These are phyloP conservation scores for Glaucidium brasilianum DNA, from an alignment of 2,113 vertebrate genomes.

Conservation along the genomic window DNA sequence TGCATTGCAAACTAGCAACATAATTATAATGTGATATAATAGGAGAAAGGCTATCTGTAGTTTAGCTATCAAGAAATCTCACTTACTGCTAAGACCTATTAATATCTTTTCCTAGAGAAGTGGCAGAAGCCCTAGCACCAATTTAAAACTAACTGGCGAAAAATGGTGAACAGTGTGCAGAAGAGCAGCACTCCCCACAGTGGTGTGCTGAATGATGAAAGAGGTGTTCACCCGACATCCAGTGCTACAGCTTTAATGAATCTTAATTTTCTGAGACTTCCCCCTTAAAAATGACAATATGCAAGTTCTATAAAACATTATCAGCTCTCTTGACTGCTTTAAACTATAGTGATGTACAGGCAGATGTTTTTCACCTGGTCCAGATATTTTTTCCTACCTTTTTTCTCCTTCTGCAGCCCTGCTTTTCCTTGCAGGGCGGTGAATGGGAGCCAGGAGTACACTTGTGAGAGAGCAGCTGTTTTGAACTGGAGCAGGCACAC, in stretches of 20 bases:
- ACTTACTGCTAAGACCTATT: conserved; percentile 13
- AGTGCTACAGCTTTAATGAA: conserved; percentile 31
- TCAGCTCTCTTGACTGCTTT: conserved; percentile 10
- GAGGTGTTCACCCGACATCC: not conserved
- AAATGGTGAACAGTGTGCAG: not conserved
- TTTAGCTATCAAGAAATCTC: not conserved
- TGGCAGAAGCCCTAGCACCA: conserved; percentile 27
- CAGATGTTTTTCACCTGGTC: conserved; percentile 48
- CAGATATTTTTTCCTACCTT: not conserved
- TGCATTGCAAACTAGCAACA: not conserved
- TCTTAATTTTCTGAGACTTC: conserved; percentile 48
- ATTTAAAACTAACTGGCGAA: conserved; percentile 37
- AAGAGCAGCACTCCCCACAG: not conserved
- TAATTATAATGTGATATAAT: not conserved
- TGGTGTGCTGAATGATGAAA: conserved; percentile 33
- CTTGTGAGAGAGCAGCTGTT: conserved; percentile 68
- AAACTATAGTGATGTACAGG: not conserved
- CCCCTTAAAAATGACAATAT: conserved; percentile 32
- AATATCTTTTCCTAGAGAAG: conserved; percentile 11
- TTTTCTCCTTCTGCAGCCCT: not conserved
- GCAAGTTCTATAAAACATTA: conserved; percentile 31
- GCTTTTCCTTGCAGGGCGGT: conserved; percentile 15
- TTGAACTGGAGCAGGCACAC: conserved; percentile 62
- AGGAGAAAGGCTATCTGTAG: not conserved
- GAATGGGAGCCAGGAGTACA: conserved; percentile 64